Base-by-base conservation (phyloP, 2,113 vertebrate species). In the Actenoides lindsayi region DNA sequence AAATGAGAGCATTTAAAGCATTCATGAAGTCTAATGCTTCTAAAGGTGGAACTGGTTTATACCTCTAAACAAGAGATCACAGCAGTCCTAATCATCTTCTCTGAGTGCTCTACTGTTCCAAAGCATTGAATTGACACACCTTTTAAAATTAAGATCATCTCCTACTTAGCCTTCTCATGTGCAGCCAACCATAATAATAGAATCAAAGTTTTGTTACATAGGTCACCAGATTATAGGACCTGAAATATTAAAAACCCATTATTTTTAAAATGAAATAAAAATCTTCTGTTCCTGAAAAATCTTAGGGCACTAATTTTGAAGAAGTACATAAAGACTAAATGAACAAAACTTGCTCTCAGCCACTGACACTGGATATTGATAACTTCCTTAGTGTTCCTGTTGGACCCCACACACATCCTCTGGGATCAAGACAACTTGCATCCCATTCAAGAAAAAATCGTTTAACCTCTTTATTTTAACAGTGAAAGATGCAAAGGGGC, bases 371-470 rank as follows among this genome's bases (percentile, higher is more conserved):
- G 9, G 48, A 11, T 76, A 50, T 20, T 76, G 35, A 13, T 44
- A 60, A 37, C 19, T 50, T 20, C 31, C 3, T n/a, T 73, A 19
- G 37, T 54, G 5, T 7, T 91, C 9, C 27, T 46, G 14, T 46
- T 51, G 16, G 16, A 50, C 12, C 6, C 1, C 11, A 5, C 2
- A 10, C 1, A 5, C 8, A 4, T 4, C 2, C 7, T 19, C 16
- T 10, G 19, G 7, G 11, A 69, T 31, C 17, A 59, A 73, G 27
- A 53, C 2, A 1, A 28, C 6, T 44, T 74, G 20, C 10, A 73
- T 53, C 7, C 13, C 3, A 1, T 63, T 82, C 16, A 69, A 69
- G 39, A 69, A 90, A 65, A 10, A 76, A 24, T 35, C 16, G 60
- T 60, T 68, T 39, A 1, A 51, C 53, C 10, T 71, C 42, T 87